Evolutionary conservation across 1,140 invertebrate genomes (phyloP).

Genomic region (Bathynomus jamesi): DNA sequence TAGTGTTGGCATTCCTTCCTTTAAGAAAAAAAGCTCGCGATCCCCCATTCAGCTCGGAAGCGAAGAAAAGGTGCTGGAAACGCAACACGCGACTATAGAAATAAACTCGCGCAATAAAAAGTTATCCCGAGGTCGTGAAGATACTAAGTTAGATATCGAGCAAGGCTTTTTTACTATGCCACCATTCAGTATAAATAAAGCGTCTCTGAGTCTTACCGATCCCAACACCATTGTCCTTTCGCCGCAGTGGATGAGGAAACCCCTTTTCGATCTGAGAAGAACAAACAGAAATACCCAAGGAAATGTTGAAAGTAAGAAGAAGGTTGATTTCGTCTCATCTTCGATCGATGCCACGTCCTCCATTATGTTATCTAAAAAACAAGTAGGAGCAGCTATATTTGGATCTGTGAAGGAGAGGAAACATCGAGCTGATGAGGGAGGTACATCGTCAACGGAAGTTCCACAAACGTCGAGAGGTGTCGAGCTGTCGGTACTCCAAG

Average conservation of each 20-base stretch:
- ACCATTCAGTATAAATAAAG: too few relatives aligned
- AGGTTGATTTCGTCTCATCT: not conserved
- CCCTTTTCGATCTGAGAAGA: conserved; percentile 20
- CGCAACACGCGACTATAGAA: too few relatives aligned
- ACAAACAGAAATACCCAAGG: too few relatives aligned
- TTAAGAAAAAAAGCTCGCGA: not conserved
- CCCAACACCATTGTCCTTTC: conserved; percentile 28
- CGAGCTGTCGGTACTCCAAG: conserved; percentile 8
- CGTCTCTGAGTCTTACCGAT: conserved; percentile 17
- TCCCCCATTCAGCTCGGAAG: too few relatives aligned
- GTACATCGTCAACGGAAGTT: not conserved
- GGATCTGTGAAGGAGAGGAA: conserved; percentile 2
- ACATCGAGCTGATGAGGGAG: not conserved
- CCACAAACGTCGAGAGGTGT: not conserved
- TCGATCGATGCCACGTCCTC: not conserved
- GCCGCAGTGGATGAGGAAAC: conserved; percentile 38
- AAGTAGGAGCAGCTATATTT: not conserved
- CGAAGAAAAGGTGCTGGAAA: too few relatives aligned
- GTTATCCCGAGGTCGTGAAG: too few relatives aligned
- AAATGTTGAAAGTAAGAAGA: too few relatives aligned
- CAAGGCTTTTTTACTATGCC: too few relatives aligned
- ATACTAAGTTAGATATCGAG: too few relatives aligned
- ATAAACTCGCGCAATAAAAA: too few relatives aligned
- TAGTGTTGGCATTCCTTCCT: not conserved
- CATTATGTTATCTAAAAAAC: not conserved